Conservation (phyloP, 2,888 invertebrate genomes). For the Pecten maximus region DNA sequence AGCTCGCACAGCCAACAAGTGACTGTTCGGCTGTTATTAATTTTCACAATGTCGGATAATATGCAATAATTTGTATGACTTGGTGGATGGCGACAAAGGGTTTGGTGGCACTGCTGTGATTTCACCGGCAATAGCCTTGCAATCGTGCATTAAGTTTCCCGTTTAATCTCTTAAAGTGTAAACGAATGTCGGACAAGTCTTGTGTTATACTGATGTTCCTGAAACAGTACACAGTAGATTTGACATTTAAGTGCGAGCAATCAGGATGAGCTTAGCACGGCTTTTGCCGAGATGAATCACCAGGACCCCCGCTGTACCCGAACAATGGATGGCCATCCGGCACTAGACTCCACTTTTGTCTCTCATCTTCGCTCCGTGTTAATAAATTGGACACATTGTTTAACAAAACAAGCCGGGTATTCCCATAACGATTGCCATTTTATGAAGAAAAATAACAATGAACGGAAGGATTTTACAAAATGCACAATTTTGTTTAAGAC, state of each 20-base stretch:
- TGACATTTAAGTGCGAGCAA: slow-evolving; percentile 29
- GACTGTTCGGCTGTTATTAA: slow-evolving; percentile 49
- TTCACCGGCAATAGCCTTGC: slow-evolving; percentile 35
- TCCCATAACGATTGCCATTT: slow-evolving; percentile 1
- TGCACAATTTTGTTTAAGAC: not conserved
- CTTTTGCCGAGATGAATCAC: not conserved
- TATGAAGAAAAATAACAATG: not conserved
- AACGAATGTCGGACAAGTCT: slow-evolving; percentile 42
- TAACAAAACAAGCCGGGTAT: not conserved
- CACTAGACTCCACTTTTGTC: not conserved
- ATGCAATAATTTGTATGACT: slow-evolving; percentile 53
- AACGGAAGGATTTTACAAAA: not conserved
- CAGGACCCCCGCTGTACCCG: slow-evolving; percentile 25
- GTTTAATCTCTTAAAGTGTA: slow-evolving; percentile 52
- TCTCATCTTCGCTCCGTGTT: not conserved
- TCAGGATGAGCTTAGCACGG: slow-evolving; percentile 23
- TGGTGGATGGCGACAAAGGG: slow-evolving; percentile 44
- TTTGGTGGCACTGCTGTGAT: slow-evolving; percentile 31
- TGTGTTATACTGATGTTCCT: slow-evolving; percentile 20
- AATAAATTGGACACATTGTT: slow-evolving; percentile 27
- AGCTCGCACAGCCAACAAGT: slow-evolving; percentile 50
- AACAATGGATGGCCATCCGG: slow-evolving; percentile 14
- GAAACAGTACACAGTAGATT: slow-evolving; percentile 26
- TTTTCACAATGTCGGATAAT: slow-evolving; percentile 49
- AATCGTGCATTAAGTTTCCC: slow-evolving; percentile 47